Evolutionary conservation across 2,888 invertebrate genomes (phyloP).

Genomic region (Diadegma fenestrale): DNA sequence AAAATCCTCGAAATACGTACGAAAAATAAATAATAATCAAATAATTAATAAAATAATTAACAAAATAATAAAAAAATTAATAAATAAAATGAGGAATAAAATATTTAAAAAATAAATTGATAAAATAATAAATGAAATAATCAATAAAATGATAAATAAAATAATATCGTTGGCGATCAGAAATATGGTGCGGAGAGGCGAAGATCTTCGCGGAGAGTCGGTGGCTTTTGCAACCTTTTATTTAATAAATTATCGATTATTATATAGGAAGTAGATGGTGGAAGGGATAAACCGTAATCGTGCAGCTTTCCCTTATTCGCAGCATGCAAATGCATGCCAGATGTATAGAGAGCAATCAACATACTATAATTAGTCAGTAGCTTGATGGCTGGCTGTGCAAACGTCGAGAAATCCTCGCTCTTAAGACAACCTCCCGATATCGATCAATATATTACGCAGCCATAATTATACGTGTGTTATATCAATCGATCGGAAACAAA

Average conservation of each 20-base stretch:
- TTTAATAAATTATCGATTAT: slow-evolving; percentile 39
- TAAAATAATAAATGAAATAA: no score
- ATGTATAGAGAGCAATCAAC: slow-evolving; percentile 23
- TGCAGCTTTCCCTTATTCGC: slow-evolving; percentile 19
- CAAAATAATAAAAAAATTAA: no score
- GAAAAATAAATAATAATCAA: no score
- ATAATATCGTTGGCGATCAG: no score
- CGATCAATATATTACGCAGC: slow-evolving; percentile 51
- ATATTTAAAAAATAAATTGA: no score
- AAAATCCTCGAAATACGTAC: no score
- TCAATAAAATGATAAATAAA: no score
- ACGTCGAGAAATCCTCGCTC: slow-evolving; percentile 41
- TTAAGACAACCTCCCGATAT: slow-evolving; percentile 50
- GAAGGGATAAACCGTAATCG: neutral
- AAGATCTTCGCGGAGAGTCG: no score
- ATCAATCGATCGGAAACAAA: slow-evolving; percentile 9
- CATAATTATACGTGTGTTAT: slow-evolving; percentile 10
- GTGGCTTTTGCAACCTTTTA: neutral
- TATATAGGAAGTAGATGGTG: slow-evolving; percentile 17
- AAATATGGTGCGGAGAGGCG: no score
- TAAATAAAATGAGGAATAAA: no score
- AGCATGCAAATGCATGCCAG: slow-evolving; percentile 11
- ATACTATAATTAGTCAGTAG: slow-evolving; percentile 61
- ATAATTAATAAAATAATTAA: neutral
- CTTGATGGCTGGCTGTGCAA: slow-evolving; percentile 53